Evolutionary conservation across 2,888 invertebrate species (phyloP), one percentile per base, ranked within the genome.

Genomic region (Nomada flava): DNA sequence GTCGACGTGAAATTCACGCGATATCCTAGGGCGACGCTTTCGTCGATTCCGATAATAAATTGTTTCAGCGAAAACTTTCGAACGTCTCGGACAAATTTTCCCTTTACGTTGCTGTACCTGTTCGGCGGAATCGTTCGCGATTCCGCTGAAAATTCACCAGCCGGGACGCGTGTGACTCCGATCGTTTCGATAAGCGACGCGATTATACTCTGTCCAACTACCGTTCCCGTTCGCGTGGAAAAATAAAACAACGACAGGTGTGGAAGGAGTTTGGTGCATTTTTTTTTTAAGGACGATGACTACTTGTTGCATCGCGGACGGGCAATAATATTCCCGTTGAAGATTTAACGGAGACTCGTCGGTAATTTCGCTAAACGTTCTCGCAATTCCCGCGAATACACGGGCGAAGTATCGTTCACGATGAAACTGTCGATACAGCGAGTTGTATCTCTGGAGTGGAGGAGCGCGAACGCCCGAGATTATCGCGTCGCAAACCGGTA

Each of bases 251-350:
- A 55, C 20, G n/a, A 15, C 42, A 52, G 36, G 36, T 18, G 18
- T 0, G 4, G 42, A 42, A 29, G 13, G 44, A 26, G 50, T 18
- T 5, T 4, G 18, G 42, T 18, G 11, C 69, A 55, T 55, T 57
- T 74, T 79, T 57, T 74, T 79, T 26, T 70, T 29, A 44, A 44
- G 67, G 71, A 82, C 60, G 53, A 67, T 67, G 10, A 47, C 81
- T 70, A 75, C 81, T 80, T 82, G 80, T 82, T 75, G 80, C 81
- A 23, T 44, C 55, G 55, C 44, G 23, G 20, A 4, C 20, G 29
- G 20, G 23, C 59, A n/a, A 55, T 55, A 62, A 81, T 70, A 74
- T 73, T 55, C 26, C 9, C 11, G 50, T 15, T 36, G 55, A 29
- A 55, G 65, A 70, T 62, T 74, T 74, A 69, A 80, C 65, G 50